Evolutionary conservation across 2,113 vertebrate genomes (phyloP).

Genomic region (Sorex araneus): DNA sequence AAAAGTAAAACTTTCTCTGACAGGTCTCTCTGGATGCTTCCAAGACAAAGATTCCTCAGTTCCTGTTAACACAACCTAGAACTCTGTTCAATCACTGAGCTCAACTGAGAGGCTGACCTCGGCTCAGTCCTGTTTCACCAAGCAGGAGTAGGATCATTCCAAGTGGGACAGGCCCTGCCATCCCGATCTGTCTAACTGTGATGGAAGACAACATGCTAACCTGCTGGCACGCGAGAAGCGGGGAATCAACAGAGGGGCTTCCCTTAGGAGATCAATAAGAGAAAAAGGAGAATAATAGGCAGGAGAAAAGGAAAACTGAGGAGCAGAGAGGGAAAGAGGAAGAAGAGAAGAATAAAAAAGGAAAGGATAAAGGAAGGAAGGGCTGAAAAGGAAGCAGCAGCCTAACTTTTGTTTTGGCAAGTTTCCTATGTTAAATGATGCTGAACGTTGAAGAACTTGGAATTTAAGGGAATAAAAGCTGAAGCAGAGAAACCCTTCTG

Average conservation of each 20-base stretch:
- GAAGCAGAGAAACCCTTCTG: neutral
- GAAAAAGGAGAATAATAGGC: neutral
- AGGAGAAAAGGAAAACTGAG: neutral
- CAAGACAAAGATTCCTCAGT: neutral
- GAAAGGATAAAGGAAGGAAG: too few species aligned
- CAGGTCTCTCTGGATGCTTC: neutral
- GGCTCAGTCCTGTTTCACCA: neutral
- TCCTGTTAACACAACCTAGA: neutral
- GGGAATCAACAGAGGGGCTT: neutral
- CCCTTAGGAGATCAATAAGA: neutral
- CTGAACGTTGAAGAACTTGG: too few species aligned
- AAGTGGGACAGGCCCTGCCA: neutral
- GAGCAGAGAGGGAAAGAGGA: fast-evolving
- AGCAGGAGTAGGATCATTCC: neutral
- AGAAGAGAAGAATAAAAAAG: neutral
- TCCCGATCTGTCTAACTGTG: neutral
- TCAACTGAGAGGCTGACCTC: neutral
- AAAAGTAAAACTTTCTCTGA: neutral
- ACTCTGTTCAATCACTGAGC: neutral
- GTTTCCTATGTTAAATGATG: neutral
- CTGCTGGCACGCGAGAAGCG: neutral
- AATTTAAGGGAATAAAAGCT: neutral
- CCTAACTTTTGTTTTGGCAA: neutral
- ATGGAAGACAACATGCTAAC: neutral
- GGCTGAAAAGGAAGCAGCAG: neutral